Evolutionary conservation across 2,113 vertebrate genomes (phyloP).

Genomic region (Hippolais icterina): DNA sequence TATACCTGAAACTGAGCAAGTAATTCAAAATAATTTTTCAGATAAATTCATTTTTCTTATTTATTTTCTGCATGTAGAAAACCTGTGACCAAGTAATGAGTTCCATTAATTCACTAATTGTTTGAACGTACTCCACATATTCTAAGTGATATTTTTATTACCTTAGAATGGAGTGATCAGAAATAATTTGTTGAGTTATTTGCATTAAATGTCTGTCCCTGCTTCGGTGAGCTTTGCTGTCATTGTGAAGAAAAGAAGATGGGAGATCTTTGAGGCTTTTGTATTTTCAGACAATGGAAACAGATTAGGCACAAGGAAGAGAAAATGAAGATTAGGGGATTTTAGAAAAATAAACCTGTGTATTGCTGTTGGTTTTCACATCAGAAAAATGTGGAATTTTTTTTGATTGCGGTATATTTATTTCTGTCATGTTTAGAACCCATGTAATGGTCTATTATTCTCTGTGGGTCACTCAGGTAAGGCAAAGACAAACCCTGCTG

Average conservation of each 20-base stretch:
- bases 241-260: not conserved
- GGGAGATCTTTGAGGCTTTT: not conserved
- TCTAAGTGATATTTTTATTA: not conserved
- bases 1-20: not conserved
- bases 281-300: not conserved
- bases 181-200: not conserved
- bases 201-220: not conserved
- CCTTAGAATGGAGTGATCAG: not conserved
- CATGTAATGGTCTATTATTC: not conserved
- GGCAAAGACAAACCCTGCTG: not conserved
- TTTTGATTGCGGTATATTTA: not conserved
- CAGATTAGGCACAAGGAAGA: not conserved
- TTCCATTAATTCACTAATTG: slow-evolving; percentile 11
- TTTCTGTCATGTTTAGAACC: not conserved
- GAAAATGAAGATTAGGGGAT: not conserved
- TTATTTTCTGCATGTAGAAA: not conserved
- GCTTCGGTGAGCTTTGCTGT: not conserved
- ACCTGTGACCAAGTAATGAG: not conserved
- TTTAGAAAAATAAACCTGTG: not conserved
- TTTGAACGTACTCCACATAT: not conserved
- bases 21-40: not conserved
- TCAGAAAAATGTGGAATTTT: not conserved
- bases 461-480: not conserved
- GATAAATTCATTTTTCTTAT: not conserved
- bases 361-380: not conserved